phyloP scores from a whole-genome alignment of 1,140 invertebrate species.

The Lamellibrachia luymesi region DNA sequence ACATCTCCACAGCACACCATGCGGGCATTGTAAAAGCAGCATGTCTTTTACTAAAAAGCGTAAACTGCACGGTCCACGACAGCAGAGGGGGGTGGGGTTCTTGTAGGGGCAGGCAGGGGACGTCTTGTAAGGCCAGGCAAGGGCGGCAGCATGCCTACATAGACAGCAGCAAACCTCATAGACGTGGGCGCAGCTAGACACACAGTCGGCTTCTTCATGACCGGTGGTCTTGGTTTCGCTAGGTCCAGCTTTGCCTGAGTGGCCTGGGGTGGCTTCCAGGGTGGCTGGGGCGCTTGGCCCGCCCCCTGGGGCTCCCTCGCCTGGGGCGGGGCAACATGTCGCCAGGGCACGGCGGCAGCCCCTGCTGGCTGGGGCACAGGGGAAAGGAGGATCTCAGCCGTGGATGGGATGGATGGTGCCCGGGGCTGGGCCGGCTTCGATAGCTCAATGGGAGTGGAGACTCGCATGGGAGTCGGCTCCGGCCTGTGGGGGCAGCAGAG shows the following conservation, averaged over 20 bases:
- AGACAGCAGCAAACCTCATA: not conserved
- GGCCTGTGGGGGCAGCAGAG: not conserved
- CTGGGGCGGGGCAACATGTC: not conserved
- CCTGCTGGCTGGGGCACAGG: constrained; percentile 25
- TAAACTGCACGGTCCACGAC: not conserved
- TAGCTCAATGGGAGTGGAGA: not conserved
- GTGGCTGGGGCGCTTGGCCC: constrained; percentile 7
- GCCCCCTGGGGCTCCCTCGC: not conserved
- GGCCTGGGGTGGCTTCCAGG: not conserved
- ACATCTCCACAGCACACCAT: not conserved
- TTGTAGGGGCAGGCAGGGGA: not conserved
- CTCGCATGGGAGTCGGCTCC: not conserved
- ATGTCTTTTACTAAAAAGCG: not conserved
- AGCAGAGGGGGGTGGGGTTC: not conserved
- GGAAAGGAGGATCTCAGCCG: constrained; percentile 25
- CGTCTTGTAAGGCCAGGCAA: not conserved
- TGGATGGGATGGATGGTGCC: constrained; percentile 6
- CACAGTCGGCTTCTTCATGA: not conserved
- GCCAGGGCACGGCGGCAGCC: constrained; percentile 9
- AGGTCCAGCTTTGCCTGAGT: not conserved
- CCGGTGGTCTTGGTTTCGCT: not conserved
- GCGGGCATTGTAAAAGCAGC: not conserved
- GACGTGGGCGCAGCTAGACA: not conserved
- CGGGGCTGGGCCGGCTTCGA: not conserved
- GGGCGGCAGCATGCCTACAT: not conserved